Evolutionary conservation across 2,797 vertebrate species (phyloP).

Genomic region (Ctenosaura bakeri): DNA sequence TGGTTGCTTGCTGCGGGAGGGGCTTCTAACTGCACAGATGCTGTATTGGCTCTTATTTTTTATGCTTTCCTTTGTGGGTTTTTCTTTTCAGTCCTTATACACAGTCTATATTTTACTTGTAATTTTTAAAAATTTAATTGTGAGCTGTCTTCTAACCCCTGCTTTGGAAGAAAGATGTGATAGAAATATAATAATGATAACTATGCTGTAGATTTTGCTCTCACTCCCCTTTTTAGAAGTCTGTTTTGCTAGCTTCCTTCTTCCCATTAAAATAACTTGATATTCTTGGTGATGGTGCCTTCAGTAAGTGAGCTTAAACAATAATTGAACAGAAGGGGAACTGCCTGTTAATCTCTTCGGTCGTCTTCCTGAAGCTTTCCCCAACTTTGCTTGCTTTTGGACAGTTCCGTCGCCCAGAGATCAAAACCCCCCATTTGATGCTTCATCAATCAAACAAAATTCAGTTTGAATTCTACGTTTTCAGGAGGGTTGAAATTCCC

Average conservation of each 20-base stretch:
- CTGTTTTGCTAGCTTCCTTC: background rate
- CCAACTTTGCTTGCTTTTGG: background rate
- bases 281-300: background rate
- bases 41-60: too few species aligned
- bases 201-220: background rate
- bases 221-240: background rate
- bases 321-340: background rate
- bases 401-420: background rate
- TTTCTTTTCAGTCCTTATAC: too few species aligned
- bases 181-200: background rate
- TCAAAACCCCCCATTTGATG: background rate
- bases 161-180: background rate
- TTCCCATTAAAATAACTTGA: background rate
- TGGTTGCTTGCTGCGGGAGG: too few species aligned
- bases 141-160: too few species aligned
- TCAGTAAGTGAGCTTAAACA: background rate
- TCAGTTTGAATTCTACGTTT: background rate
- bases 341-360: background rate
- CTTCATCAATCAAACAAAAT: conserved; percentile 1
- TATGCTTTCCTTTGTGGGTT: too few species aligned
- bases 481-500: background rate
- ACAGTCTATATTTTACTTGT: too few species aligned
- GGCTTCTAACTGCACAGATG: too few species aligned
- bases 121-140: too few species aligned
- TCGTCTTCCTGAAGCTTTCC: background rate